These are phyloP conservation scores for Lochmaea crataegi DNA, from an alignment of 2,888 invertebrate genomes.

Conservation along the genomic window DNA sequence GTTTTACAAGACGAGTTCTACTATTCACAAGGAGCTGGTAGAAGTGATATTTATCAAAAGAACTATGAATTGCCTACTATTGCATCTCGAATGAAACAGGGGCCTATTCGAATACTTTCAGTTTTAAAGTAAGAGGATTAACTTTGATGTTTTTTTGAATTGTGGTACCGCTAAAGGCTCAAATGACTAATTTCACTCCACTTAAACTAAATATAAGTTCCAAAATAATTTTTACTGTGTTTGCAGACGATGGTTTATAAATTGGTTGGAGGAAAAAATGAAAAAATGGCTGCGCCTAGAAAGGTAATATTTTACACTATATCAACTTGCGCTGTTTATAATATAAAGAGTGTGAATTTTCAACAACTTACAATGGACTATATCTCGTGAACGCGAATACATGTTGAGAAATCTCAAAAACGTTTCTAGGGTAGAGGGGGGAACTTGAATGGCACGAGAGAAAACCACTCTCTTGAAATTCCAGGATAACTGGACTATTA, in stretches of 20 bases:
- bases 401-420: no score
- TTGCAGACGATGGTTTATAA: conserved; percentile 28
- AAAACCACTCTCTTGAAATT: no score
- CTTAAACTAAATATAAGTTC: no score
- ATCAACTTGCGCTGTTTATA: no score
- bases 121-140: conserved; percentile 64
- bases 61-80: conserved; percentile 74
- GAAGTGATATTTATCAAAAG: conserved; percentile 50
- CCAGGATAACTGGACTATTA: no score
- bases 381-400: no score
- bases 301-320: conserved; percentile 14
- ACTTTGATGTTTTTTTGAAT: not conserved
- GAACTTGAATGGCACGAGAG: no score
- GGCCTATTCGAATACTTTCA: conserved; percentile 66
- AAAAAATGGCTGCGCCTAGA: not conserved
- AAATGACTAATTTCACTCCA: no score
- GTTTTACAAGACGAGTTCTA: conserved; percentile 38
- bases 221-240: not conserved
- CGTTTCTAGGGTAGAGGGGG: no score
- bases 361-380: no score
- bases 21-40: conserved; percentile 51
- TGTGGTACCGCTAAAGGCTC: not conserved
- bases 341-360: no score
- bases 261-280: conserved; percentile 18
- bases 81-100: conserved; percentile 75